Evolutionary conservation across 2,113 vertebrate species (phyloP).

Genomic region (Pachypanchax playfairii): DNA sequence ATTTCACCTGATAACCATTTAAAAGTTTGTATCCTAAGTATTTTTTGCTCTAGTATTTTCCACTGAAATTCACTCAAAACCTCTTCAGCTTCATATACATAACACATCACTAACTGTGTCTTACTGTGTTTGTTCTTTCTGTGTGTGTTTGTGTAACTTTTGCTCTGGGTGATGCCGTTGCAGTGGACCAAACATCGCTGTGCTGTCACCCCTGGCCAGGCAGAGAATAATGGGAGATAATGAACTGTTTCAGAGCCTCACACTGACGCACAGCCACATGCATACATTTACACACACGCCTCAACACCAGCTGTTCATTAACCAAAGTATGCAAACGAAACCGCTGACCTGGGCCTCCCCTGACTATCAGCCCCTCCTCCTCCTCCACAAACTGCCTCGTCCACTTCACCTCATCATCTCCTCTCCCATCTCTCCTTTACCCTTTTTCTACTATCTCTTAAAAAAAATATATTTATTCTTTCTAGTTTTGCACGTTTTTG

Average conservation of each 20-base stretch:
- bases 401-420: conserved; percentile 37
- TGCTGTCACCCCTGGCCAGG: conserved; percentile 85
- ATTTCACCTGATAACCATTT: not conserved
- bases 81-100: not conserved
- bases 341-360: conserved; percentile 50
- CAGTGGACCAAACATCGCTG: conserved; percentile 60
- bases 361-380: conserved; percentile 61
- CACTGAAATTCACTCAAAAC: not conserved
- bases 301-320: conserved; percentile 88
- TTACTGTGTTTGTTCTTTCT: conserved; percentile 13
- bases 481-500: not conserved
- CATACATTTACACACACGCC: conserved; percentile 19
- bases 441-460: not conserved
- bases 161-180: conserved; percentile 59
- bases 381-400: conserved; percentile 42
- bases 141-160: conserved; percentile 26
- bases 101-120: conserved; percentile 1
- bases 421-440: not conserved
- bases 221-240: conserved; percentile 76
- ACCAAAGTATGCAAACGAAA: conserved; percentile 85
- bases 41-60: too few species aligned
- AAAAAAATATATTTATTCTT: not conserved
- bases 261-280: conserved; percentile 19
- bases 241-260: conserved; percentile 67
- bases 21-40: not conserved